Percentiles rank a stretch among this genome's conserved stretches.
Conservation (phyloP, 2,113 vertebrate species). For the Arenaria interpres region DNA sequence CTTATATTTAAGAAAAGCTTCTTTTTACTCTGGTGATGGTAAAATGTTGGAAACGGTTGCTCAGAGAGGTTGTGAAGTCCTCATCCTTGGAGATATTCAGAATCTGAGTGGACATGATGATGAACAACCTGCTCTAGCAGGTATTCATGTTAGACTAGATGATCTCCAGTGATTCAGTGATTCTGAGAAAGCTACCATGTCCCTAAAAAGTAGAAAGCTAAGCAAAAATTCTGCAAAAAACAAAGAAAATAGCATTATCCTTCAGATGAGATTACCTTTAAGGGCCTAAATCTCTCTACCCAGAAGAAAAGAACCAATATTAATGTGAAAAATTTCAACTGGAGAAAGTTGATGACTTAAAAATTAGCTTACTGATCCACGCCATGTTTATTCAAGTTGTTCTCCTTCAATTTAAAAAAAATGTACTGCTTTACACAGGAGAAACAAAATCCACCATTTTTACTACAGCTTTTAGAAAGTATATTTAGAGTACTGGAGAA, state of each 20-base stretch:
- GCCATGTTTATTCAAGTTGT: not conserved
- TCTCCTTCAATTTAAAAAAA: not conserved
- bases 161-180: not conserved
- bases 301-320: not conserved
- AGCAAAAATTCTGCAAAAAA: not conserved
- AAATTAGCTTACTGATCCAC: not conserved
- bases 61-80: not conserved
- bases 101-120: not conserved
- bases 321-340: not conserved
- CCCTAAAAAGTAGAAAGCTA: not conserved
- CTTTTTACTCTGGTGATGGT: not conserved
- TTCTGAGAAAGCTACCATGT: not conserved
- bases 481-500: not conserved
- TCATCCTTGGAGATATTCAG: not conserved
- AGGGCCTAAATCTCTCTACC: not conserved
- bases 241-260: not conserved
- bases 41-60: not conserved
- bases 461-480: not conserved
- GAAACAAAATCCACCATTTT: not conserved
- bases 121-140: not conserved
- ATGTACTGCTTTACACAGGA: not conserved
- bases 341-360: not conserved
- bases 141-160: not conserved
- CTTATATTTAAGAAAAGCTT: not conserved
- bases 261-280: not conserved